Base-by-base conservation (phyloP, 1,140 invertebrate species). In the Homalodisca vitripennis region DNA sequence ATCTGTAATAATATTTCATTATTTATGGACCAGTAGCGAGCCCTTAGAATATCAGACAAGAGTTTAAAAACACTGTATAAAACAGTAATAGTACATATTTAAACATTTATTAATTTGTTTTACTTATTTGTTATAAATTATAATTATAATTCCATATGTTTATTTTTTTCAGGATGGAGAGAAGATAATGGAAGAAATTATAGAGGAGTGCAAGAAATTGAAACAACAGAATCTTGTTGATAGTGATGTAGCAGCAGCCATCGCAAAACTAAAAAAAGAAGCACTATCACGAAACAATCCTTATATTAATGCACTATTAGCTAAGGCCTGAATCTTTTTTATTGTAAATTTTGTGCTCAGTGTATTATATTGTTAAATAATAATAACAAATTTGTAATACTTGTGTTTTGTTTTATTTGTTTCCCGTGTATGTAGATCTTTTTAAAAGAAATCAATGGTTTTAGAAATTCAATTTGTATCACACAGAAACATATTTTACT, bases 111-210 rank as follows among this genome's bases (percentile, higher is more conserved):
- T 10, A 27, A 32, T 66, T 22, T 72, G 3, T 71, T 68, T 64
- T 70, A n/a, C n/a, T n/a, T n/a, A n/a, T n/a, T n/a, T n/a, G 66
- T 67, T 48, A 67, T 66, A 51, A 55, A 66, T 71, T 67, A 72
- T 72, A 74, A 34, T 63, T 67, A 17, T 24, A 55, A 63, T 30
- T 73, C 20, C n/a, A 53, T 67, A 3, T 46, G 20, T 53, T 68
- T 29, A 66, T 74, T 73, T 64, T 70, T 75, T 75, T 41, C 57
- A 83, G 80, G 83, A 86, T 73, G 87, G 85, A 17, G 82, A 86
- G 72, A 69, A 81, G 27, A 73, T 86, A 2, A 85, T 88, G 26
- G 70, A 78, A 12, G 77, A 85, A 1, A 86, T 87, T 76, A 73
- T 85, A 41, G 73, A 75, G 0, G 81, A 84, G 69, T 86, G 84